phyloP scores from a whole-genome alignment of 2,888 invertebrate species.

The Torymus auratus region DNA sequence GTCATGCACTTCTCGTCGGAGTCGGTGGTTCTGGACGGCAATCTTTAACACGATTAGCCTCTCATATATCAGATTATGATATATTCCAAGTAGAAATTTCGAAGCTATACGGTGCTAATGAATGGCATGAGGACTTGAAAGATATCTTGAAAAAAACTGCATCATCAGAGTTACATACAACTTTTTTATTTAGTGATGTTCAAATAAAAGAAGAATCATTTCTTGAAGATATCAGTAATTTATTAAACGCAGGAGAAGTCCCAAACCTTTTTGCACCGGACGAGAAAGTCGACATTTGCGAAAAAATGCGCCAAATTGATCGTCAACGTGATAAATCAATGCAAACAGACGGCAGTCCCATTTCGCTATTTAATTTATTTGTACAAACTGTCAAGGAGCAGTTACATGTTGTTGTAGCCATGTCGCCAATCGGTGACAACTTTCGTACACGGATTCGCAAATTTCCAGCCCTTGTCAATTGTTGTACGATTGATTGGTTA shows the following conservation, averaged over 20 bases:
- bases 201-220: conserved; percentile 97
- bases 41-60: conserved; percentile 91
- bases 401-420: conserved; percentile 91
- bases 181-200: conserved; percentile 93
- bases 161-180: conserved; percentile 89
- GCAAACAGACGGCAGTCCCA: conserved; percentile 95
- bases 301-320: conserved; percentile 95
- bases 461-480: conserved; percentile 95
- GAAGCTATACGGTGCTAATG: conserved; percentile 87
- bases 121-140: conserved; percentile 96
- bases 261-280: conserved; percentile 92
- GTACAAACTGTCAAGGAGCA: conserved; percentile 92
- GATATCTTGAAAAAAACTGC: conserved; percentile 87
- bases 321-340: conserved; percentile 90
- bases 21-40: conserved; percentile 96
- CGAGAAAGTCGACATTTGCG: conserved; percentile 93
- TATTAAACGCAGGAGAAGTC: conserved; percentile 94
- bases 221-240: conserved; percentile 94
- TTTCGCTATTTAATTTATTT: conserved; percentile 94
- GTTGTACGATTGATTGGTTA: conserved; percentile 98
- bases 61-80: conserved; percentile 95
- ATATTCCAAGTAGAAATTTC: conserved; percentile 95
- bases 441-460: conserved; percentile 90
- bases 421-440: conserved; percentile 94
- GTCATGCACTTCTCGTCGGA: conserved; percentile 92